phyloP scores from a whole-genome alignment of 2,113 vertebrate genomes.

The Clarias magur region DNA sequence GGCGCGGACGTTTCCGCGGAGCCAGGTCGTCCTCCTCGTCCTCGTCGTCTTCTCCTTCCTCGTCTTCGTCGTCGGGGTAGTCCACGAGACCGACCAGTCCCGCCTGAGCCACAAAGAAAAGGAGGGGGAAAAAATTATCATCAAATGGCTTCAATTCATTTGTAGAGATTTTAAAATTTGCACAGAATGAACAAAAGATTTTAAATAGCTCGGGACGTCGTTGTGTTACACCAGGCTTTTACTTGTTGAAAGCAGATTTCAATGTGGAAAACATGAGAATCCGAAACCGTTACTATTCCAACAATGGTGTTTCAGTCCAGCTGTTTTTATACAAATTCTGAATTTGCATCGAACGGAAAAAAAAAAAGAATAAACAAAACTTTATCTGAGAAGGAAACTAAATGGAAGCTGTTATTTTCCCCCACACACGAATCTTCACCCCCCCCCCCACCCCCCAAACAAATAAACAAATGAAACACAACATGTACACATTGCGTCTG shows the following conservation, averaged over 20 bases:
- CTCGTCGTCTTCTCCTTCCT: conserved; percentile 87
- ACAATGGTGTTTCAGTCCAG: neutral
- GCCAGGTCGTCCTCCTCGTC: conserved; percentile 84
- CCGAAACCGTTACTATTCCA: neutral
- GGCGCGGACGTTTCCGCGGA: conserved; percentile 91
- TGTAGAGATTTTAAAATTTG: no score
- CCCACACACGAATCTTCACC: no score
- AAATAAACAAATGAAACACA: no score
- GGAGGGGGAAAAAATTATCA: neutral
- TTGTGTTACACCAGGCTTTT: neutral
- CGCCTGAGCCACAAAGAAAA: conserved; percentile 68
- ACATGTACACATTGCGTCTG: no score
- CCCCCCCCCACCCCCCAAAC: no score
- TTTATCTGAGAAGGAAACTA: no score
- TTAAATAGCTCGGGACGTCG: no score
- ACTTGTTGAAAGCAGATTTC: neutral
- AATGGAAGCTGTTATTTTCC: no score
- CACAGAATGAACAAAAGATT: no score
- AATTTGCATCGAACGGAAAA: neutral
- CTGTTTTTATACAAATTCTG: neutral
- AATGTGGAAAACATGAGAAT: no score
- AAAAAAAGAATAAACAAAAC: no score
- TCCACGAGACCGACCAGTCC: conserved; percentile 94
- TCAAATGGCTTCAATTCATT: neutral
- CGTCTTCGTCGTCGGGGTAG: conserved; percentile 95